These are phyloP conservation scores for Phaonia tiefii DNA, from an alignment of 2,888 invertebrate genomes.

Conservation along the genomic window DNA sequence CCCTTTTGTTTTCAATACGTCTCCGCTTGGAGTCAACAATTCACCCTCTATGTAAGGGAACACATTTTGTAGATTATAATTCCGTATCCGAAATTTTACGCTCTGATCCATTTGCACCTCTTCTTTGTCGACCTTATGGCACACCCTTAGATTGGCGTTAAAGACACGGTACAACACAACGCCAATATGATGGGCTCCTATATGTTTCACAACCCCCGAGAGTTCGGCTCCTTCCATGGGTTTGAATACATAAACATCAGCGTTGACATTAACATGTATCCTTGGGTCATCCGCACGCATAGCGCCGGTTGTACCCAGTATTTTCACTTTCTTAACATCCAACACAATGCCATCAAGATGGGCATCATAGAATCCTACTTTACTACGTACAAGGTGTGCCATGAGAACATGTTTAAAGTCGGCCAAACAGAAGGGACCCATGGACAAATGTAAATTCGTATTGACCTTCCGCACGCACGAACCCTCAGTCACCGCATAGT, in stretches of 20 bases:
- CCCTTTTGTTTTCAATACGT: background rate
- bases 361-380: slow-evolving; percentile 82
- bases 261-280: slow-evolving; percentile 83
- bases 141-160: slow-evolving; percentile 83
- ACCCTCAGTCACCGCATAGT: slow-evolving; percentile 81
- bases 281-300: slow-evolving; percentile 82
- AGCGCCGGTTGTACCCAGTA: slow-evolving; percentile 81
- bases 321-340: slow-evolving; percentile 83
- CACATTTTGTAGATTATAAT: slow-evolving; percentile 75
- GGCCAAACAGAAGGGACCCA: slow-evolving; percentile 82
- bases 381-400: slow-evolving; percentile 79
- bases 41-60: slow-evolving; percentile 80
- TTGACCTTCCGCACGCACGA: slow-evolving; percentile 81
- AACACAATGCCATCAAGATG: slow-evolving; percentile 83
- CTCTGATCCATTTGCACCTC: slow-evolving; percentile 80
- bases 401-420: slow-evolving; percentile 81
- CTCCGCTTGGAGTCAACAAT: slow-evolving; percentile 67
- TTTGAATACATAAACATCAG: slow-evolving; percentile 85
- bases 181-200: slow-evolving; percentile 82
- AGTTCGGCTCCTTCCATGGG: slow-evolving; percentile 83
- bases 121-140: slow-evolving; percentile 69
- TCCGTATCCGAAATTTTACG: slow-evolving; percentile 77
- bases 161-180: slow-evolving; percentile 85
- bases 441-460: slow-evolving; percentile 81
- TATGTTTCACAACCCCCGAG: slow-evolving; percentile 84